Base-by-base conservation (phyloP, 2,113 vertebrate species). In the Athene noctua region DNA sequence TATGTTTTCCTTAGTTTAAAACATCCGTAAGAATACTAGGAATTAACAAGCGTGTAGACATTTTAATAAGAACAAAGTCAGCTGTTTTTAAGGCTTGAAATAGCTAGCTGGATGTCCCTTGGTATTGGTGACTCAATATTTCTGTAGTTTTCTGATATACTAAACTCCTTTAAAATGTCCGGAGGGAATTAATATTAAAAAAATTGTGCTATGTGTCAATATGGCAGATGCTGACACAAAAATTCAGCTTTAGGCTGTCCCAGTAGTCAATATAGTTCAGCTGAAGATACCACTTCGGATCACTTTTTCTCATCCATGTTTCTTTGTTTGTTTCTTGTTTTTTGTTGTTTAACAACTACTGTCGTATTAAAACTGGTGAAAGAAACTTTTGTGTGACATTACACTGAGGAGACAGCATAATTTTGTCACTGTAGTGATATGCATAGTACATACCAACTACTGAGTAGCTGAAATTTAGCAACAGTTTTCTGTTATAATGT, bases 181-280 rank as follows among this genome's bases (percentile, higher is more conserved):
- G 19, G 23, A 72, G 49, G 25, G 27, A 63, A 40, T 65, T 46
- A 38, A 79, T 71, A 55, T 73, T 73, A 26, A 73, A 49, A 59
- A 71, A 9, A 32, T 74, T 77, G 11, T 63, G 9, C 36, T 59
- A 8, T 25, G 25, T 72, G 21, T 72, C 0, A 0, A 16, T 59
- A 21, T 12, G 29, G 21, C 70, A 85, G 34, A 26, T 44, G 26
- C 23, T 36, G 18, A 15, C 23, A 49, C 14, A 57, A 66, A n/a
- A 91, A 36, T 38, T 59, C 2, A 4, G 26, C 20, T 59, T 79
- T 67, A 47, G n/a, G 4, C 21, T 67, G 5, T 85, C 46, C 30
- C 26, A 49, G 34, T 36, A 67, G 51, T n/a, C n/a, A 19, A 10
- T 47, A 10, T 0, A 44, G 15, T 62, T 71, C 38, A 88, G 21